phyloP scores from a whole-genome alignment of 2,888 invertebrate species.

The Apamea crenata region DNA sequence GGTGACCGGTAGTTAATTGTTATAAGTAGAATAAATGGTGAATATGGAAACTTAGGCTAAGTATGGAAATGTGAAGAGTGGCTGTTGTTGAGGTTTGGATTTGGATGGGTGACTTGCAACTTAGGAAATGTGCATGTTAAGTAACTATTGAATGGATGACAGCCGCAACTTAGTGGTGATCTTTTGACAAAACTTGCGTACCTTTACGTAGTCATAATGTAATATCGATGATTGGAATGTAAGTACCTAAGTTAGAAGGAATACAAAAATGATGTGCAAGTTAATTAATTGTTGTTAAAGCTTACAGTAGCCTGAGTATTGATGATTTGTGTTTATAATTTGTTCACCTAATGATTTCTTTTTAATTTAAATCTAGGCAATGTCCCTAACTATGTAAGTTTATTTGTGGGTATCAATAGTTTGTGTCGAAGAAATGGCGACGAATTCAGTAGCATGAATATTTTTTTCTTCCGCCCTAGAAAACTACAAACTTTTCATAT shows the following conservation, averaged over 20 bases:
- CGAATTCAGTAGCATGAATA: background rate
- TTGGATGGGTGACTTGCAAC: background rate
- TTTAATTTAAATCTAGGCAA: background rate
- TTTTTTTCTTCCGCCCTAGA: background rate
- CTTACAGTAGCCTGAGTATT: background rate
- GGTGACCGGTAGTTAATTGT: background rate
- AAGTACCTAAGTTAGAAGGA: background rate
- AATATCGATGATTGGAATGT: background rate
- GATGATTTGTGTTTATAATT: background rate
- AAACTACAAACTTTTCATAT: background rate
- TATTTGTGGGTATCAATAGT: background rate
- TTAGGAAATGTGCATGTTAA: background rate
- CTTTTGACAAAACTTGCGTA: background rate
- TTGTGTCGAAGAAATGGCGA: too few relatives aligned
- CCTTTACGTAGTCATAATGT: background rate
- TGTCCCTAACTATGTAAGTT: background rate
- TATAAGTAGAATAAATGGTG: background rate
- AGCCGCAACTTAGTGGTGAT: background rate
- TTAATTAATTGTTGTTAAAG: background rate
- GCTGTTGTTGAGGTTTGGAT: background rate
- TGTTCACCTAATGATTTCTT: background rate
- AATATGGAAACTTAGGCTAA: background rate
- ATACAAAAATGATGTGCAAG: background rate
- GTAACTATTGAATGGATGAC: background rate
- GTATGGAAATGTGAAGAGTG: background rate